Evolutionary conservation across 2,888 invertebrate genomes (phyloP), one percentile per base, ranked within the genome.

Genomic region (Stegana nigrithorax): DNA sequence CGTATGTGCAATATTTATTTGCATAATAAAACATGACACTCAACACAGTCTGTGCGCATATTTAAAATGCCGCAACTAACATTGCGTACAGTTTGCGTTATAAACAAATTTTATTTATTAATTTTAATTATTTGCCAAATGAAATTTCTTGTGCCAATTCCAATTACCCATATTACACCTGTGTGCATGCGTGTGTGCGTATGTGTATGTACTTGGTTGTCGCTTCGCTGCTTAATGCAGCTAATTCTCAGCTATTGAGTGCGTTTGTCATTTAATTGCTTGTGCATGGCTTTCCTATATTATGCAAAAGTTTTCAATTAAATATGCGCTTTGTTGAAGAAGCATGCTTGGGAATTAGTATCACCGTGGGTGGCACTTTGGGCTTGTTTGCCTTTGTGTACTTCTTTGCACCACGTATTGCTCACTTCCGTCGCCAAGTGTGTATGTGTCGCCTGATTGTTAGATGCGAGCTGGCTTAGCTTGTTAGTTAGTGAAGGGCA

Each of bases 381-480:
- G 25, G 62, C 62, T 61, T 65, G 60, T 36, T 27, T 17, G 14
- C 19, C 17, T 58, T 23, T 58, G 19, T 14, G 47, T 26, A 21
- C 50, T 50, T 26, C 50, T 50, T 50, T 50, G n/a, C 50, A 26
- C 25, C 47, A 26, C n/a, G 60, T 64, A 78, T 73, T 78, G 76
- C 69, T 73, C 75, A 76, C 72, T 76, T 75, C 69, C 67, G 53
- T 45, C n/a, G 64, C 63, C 63, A 67, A 60, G 25, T 61, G 62
- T 51, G 62, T 53, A 51, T 25, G 57, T 39, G 44, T 50, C 6
- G 50, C n/a, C 26, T n/a, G 21, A 23, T 26, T 26, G 58, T 44
- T 21, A 17, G 39, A 47, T 60, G 65, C 59, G 23, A 4, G 4
- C 47, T 21, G 19, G 10, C 25, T 14, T 25, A 51, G 14, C 26